phyloP scores from a whole-genome alignment of 2,797 vertebrate genomes.

The Macroramphosus scolopax region DNA sequence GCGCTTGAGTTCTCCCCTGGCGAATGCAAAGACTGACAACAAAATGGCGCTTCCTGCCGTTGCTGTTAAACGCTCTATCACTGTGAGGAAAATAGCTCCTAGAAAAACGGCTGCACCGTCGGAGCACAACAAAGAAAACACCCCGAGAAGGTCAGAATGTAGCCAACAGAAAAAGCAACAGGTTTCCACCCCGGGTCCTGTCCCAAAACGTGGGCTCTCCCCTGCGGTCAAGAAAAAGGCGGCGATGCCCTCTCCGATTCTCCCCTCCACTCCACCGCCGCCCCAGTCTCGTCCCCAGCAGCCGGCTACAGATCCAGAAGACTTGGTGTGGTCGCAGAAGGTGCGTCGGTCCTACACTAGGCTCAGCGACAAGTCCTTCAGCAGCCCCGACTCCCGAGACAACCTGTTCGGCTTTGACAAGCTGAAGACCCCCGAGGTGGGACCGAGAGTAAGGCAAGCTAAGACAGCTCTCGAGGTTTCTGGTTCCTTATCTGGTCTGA shows the following conservation, averaged over 20 bases:
- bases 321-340: conserved; percentile 58
- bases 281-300: not conserved
- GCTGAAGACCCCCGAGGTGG: conserved; percentile 60
- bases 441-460: not conserved
- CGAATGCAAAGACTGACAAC: conserved; percentile 5
- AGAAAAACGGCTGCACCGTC: conserved; percentile 52
- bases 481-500: conserved; percentile 25
- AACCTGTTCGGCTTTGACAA: conserved; percentile 65
- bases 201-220: not conserved
- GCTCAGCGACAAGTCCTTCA: conserved; percentile 50
- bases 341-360: conserved; percentile 71
- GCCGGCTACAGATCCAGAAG: conserved; percentile 12
- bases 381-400: conserved; percentile 40
- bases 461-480: conserved; percentile 25
- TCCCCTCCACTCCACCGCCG: conserved; percentile 46
- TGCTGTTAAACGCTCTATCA: conserved; percentile 55
- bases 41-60: conserved; percentile 49
- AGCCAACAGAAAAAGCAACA: conserved; percentile 21
- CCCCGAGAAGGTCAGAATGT: not conserved
- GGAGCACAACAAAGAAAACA: conserved; percentile 64
- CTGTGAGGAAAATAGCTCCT: conserved; percentile 62
- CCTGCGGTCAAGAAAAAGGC: conserved; percentile 31
- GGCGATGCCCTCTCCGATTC: conserved; percentile 57
- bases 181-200: conserved; percentile 35
- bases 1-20: conserved; percentile 45